Evolutionary conservation across 1,140 invertebrate genomes (phyloP).

Genomic region (Mya arenaria): DNA sequence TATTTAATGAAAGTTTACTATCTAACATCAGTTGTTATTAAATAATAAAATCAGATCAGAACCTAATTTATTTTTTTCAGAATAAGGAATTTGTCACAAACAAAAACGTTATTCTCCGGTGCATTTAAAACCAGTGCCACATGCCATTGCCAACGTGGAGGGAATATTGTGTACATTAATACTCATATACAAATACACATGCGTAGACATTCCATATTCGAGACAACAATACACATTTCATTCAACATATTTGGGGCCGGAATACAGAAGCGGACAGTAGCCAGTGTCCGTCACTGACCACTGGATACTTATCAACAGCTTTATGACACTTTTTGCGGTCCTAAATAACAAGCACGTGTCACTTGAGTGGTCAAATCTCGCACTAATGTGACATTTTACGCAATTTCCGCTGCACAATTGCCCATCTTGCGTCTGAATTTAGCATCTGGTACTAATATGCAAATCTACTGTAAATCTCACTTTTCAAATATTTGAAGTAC

Average conservation of each 20-base stretch:
- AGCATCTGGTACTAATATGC: not conserved
- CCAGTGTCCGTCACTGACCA: not conserved
- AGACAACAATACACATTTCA: not conserved
- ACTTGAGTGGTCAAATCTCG: not conserved
- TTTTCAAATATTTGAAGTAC: not conserved
- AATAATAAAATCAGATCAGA: no score
- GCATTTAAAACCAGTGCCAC: not conserved
- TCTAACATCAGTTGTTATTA: no score
- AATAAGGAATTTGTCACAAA: no score
- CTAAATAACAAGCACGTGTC: conserved; percentile 28
- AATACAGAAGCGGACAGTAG: not conserved
- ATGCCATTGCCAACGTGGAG: not conserved
- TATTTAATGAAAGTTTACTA: no score
- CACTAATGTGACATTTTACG: conserved; percentile 25
- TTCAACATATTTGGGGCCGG: not conserved
- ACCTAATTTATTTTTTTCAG: no score
- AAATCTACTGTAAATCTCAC: not conserved
- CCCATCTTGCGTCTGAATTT: not conserved
- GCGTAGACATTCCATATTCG: no score
- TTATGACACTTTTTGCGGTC: not conserved
- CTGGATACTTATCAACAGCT: not conserved
- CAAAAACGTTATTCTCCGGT: no score
- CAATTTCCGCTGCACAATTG: conserved; percentile 19
- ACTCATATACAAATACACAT: not conserved
- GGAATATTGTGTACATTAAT: not conserved